phyloP scores from a whole-genome alignment of 2,113 vertebrate species.

The Nannobrachium achirus region DNA sequence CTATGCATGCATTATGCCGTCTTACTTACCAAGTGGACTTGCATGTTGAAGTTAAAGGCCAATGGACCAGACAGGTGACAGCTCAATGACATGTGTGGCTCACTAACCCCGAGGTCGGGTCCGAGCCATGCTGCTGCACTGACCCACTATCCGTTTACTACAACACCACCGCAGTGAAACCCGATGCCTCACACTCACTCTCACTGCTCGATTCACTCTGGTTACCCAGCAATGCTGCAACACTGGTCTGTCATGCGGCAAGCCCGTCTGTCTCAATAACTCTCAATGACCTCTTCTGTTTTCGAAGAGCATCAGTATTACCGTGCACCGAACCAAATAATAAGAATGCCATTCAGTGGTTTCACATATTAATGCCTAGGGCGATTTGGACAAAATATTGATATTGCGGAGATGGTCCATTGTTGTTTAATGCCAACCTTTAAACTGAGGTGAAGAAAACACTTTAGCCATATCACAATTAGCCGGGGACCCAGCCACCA shows the following conservation, averaged over 20 bases:
- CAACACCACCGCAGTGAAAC: constrained; percentile 30
- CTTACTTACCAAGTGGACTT: not conserved
- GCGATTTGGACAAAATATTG: no score
- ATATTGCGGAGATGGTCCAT: no score
- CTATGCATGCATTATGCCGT: no score
- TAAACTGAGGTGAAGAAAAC: no score
- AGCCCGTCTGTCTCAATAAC: constrained; percentile 9
- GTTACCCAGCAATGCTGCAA: constrained; percentile 45
- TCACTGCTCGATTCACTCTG: constrained; percentile 16
- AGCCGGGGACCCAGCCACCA: no score
- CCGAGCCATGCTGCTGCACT: constrained; percentile 4
- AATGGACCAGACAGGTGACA: constrained; percentile 1
- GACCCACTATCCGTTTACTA: constrained; percentile 20
- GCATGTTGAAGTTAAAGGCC: not conserved
- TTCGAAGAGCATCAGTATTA: constrained; percentile 11
- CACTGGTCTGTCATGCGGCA: constrained; percentile 34
- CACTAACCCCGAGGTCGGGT: constrained; percentile 29
- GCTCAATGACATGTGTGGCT: constrained; percentile 12
- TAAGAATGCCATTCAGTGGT: not conserved
- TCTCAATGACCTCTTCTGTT: not conserved
- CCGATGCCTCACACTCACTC: constrained; percentile 22
- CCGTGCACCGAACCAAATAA: constrained; percentile 13
- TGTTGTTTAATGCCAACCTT: no score
- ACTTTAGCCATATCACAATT: no score
- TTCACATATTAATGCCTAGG: no score